These are phyloP conservation scores for Dendrolimus punctatus DNA, from an alignment of 1,140 invertebrate genomes.

Conservation along the genomic window DNA sequence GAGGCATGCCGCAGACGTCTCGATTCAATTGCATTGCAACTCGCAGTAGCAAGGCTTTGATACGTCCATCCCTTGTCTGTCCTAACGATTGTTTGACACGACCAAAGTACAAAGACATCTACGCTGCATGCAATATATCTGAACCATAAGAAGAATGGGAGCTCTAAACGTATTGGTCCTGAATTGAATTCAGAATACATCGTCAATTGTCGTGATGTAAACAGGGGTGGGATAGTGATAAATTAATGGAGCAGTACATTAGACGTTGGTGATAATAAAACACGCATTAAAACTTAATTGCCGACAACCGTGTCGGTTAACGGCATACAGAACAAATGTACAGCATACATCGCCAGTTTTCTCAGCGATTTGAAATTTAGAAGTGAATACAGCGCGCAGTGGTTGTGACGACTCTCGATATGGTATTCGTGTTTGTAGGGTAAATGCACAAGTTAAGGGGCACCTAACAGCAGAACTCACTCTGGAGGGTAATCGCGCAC, in stretches of 20 bases:
- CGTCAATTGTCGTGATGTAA: slow-evolving; percentile 58
- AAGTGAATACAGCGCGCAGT: slow-evolving; percentile 17
- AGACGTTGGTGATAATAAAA: slow-evolving; percentile 66
- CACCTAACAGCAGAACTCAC: slow-evolving; percentile 66
- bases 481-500: slow-evolving; percentile 67
- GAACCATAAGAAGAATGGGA: slow-evolving; percentile 26
- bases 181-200: slow-evolving; percentile 52
- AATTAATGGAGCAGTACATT: slow-evolving; percentile 67
- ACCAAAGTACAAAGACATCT: slow-evolving; percentile 33
- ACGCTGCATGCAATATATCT: slow-evolving; percentile 16
- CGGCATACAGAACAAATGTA: not conserved
- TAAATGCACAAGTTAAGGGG: slow-evolving; percentile 36
- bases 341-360: slow-evolving; percentile 18
- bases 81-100: slow-evolving; percentile 50
- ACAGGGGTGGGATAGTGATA: slow-evolving; percentile 53
- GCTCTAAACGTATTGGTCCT: slow-evolving; percentile 21
- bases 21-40: slow-evolving; percentile 67
- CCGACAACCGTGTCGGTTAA: slow-evolving; percentile 30
- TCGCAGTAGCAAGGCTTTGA: slow-evolving; percentile 48
- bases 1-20: slow-evolving; percentile 54
- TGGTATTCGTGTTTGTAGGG: slow-evolving; percentile 14
- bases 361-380: slow-evolving; percentile 1
- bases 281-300: slow-evolving; percentile 67
- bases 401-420: slow-evolving; percentile 14
- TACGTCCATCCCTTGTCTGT: slow-evolving; percentile 69